Evolutionary conservation across 2,113 vertebrate species (phyloP).

Genomic region (Oreochromis niloticus): DNA sequence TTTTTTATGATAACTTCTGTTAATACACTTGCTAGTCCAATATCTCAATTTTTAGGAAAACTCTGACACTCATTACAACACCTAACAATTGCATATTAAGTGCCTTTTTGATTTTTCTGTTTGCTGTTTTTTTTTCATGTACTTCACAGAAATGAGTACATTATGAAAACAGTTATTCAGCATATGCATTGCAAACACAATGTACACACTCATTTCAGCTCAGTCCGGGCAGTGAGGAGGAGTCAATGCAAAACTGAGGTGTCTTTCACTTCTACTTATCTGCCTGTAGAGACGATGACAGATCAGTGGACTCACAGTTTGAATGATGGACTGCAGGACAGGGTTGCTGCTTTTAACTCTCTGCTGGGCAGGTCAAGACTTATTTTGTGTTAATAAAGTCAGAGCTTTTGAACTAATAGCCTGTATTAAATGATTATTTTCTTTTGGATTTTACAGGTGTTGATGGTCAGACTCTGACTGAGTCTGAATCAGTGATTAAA

Average conservation of each 20-base stretch:
- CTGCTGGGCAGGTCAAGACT: too few relatives aligned
- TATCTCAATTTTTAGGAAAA: not conserved
- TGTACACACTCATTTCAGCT: not conserved
- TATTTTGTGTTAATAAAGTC: too few relatives aligned
- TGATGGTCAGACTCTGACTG: too few relatives aligned
- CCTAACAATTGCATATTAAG: not conserved
- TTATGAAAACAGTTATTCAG: not conserved
- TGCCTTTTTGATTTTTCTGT: not conserved
- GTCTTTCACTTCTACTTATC: not conserved
- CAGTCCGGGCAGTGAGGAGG: not conserved
- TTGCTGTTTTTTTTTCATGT: fast-evolving
- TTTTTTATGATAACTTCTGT: not conserved
- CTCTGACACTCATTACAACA: not conserved
- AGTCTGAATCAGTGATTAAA: too few relatives aligned
- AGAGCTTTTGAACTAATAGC: too few relatives aligned
- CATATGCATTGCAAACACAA: not conserved
- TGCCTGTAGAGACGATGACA: not conserved
- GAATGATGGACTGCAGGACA: not conserved
- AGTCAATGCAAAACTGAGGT: not conserved
- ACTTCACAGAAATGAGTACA: not conserved
- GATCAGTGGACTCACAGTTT: fast-evolving
- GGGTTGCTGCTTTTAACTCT: too few relatives aligned
- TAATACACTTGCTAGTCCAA: not conserved
- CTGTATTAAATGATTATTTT: too few relatives aligned
- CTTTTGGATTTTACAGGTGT: too few relatives aligned